Percentiles rank a stretch among this genome's conserved stretches.
These are phyloP conservation scores for Priocnemis perturbator DNA, from an alignment of 2,888 invertebrate genomes.

Conservation along the genomic window DNA sequence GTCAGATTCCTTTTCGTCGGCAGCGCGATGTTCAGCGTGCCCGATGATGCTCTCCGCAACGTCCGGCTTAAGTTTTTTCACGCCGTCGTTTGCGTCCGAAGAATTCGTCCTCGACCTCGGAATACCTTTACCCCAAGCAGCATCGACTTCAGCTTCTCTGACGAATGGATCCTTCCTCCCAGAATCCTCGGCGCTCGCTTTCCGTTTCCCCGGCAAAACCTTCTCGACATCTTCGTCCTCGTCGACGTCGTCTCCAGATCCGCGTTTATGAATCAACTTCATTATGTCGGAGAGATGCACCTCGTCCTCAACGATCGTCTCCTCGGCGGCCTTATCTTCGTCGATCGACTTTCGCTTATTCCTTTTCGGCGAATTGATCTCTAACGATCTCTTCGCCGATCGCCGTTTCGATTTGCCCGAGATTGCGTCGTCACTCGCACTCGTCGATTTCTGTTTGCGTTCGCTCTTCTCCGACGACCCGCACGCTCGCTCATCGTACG, in stretches of 20 bases:
- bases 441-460: constrained; percentile 3
- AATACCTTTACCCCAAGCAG: no score
- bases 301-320: constrained; percentile 49
- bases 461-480: not conserved
- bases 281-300: constrained; percentile 63
- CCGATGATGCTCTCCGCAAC: not conserved
- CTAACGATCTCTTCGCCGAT: constrained; percentile 65
- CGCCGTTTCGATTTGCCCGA: constrained; percentile 29
- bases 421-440: not conserved
- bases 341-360: constrained; percentile 60
- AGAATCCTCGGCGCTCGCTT: constrained; percentile 25
- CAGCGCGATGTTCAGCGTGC: no score
- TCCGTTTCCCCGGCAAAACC: constrained; percentile 51
- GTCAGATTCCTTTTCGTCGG: constrained; percentile 1
- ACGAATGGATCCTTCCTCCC: no score
- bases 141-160: no score
- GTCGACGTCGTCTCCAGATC: not conserved
- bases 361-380: constrained; percentile 56
- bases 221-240: constrained; percentile 9
- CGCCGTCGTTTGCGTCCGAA: not conserved
- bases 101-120: no score
- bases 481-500: not conserved
- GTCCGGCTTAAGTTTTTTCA: constrained; percentile 18
- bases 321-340: constrained; percentile 45
- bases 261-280: constrained; percentile 58